A percentile compares a stretch with the other conserved stretches of the same genome.
Evolutionary conservation across 2,797 vertebrate species (phyloP).

Genomic region (Anas bernieri): DNA sequence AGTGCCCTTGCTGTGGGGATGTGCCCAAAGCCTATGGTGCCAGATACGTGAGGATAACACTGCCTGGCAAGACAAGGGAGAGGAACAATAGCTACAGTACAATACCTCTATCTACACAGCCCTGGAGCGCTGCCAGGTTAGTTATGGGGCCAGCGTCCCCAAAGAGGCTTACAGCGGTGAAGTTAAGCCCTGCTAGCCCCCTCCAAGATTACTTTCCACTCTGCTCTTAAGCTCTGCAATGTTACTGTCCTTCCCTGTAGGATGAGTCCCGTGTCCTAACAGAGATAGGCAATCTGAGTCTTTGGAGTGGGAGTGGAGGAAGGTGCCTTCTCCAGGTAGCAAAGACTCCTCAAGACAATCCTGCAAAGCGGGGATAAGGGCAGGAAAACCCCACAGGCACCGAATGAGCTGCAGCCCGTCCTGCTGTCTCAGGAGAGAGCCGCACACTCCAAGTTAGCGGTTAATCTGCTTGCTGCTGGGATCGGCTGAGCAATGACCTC

Average conservation of each 20-base stretch:
- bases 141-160: conserved; percentile 12
- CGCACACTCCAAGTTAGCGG: accelerated
- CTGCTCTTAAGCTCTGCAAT: conserved; percentile 26
- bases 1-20: background rate
- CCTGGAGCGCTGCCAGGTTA: conserved; percentile 32
- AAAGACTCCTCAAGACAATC: background rate
- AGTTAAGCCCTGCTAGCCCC: conserved; percentile 31
- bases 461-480: conserved; percentile 45
- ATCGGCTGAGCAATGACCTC: conserved; percentile 57
- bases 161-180: conserved; percentile 24
- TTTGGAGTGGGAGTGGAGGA: background rate
- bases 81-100: conserved; percentile 54
- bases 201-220: conserved; percentile 34
- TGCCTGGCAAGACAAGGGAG: conserved; percentile 32
- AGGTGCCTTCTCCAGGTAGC: background rate
- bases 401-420: background rate
- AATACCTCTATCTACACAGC: background rate
- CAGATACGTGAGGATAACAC: conserved; percentile 48
- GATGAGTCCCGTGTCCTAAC: background rate
- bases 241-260: conserved; percentile 29
- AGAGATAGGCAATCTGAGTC: background rate
- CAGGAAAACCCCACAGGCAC: background rate
- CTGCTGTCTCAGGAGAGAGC: background rate
- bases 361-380: background rate
- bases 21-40: background rate